Base-by-base conservation (phyloP, 2,888 invertebrate species). In the Tipula confusa region DNA sequence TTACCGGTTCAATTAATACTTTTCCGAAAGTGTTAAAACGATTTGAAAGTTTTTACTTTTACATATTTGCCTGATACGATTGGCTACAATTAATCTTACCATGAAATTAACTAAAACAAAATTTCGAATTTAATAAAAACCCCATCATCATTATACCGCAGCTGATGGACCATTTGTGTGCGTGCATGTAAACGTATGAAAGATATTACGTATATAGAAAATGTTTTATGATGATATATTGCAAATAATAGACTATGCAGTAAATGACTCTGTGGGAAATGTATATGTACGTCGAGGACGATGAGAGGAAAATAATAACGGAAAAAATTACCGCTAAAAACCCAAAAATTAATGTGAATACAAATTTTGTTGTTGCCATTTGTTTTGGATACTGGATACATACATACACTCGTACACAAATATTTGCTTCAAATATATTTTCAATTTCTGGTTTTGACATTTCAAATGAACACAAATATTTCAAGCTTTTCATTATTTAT, bases 391-490 rank as follows among this genome's bases (percentile, higher is more conserved):
- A n/a, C n/a, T 64, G 24, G 24, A 24, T 9, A 24, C 11, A 64
- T 64, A 64, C 64, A 64, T 9, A 64, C 43, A 64, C 9, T 9
- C 11, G 24, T 64, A 64, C 64, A 64, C 9, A 64, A n/a, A 64
- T 64, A 64, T 64, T 64, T 64, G 64, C 24, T 64, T 64, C 64
- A 64, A 64, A 64, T 64, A 64, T 64, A 64, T 64, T 64, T 64
- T 64, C 64, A 64, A 64, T 64, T 64, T 24, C 64, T 64, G 64
- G 11, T 64, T 64, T 64, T 64, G 64, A 24, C 64, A 64, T 64
- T 64, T 64, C 64, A 64, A 64, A 64, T 64, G 64, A 64, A 64
- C 64, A 64, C 64, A 64, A 64, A 64, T 64, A 64, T 64, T 64
- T 64, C 64, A 64, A 64, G 64, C 64, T 64, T 64, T 64, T 64